A percentile compares a stretch with the other conserved stretches of the same genome.
Conservation (phyloP, 1,140 invertebrate genomes). For the Danaus plexippus region DNA sequence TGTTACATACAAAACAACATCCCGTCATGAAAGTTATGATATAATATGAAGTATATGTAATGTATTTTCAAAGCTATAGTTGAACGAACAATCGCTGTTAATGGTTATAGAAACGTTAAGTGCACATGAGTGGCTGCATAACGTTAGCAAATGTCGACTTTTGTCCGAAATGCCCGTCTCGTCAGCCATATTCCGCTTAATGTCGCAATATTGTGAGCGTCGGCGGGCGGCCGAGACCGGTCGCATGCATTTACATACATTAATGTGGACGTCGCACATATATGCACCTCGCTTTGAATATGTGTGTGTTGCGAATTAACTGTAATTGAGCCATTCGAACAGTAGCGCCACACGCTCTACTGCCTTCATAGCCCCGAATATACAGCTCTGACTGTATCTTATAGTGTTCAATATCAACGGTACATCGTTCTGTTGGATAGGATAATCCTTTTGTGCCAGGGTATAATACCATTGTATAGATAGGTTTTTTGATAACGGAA, state of each 20-base stretch:
- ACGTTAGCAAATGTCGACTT: conserved; percentile 62
- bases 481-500: too few species aligned
- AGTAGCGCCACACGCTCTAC: conserved; percentile 43
- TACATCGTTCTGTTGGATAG: too few species aligned
- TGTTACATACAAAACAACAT: too few species aligned
- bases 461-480: too few species aligned
- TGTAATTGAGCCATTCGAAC: conserved; percentile 70
- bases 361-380: conserved; percentile 31
- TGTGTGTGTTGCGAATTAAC: conserved; percentile 68
- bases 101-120: conserved; percentile 48
- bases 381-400: too few species aligned
- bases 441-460: too few species aligned
- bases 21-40: too few species aligned
- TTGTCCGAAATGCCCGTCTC: conserved; percentile 63
- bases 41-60: conserved; percentile 3
- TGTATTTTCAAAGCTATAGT: conserved; percentile 13
- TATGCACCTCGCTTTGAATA: conserved; percentile 56
- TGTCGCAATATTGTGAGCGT: conserved; percentile 66
- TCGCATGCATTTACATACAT: conserved; percentile 70
- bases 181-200: conserved; percentile 66
- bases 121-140: conserved; percentile 51
- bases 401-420: too few species aligned
- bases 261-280: conserved; percentile 62
- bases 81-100: conserved; percentile 21
- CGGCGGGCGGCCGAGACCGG: conserved; percentile 57